Evolutionary conservation across 2,888 invertebrate genomes (phyloP).

Genomic region (Nomada lathburiana): DNA sequence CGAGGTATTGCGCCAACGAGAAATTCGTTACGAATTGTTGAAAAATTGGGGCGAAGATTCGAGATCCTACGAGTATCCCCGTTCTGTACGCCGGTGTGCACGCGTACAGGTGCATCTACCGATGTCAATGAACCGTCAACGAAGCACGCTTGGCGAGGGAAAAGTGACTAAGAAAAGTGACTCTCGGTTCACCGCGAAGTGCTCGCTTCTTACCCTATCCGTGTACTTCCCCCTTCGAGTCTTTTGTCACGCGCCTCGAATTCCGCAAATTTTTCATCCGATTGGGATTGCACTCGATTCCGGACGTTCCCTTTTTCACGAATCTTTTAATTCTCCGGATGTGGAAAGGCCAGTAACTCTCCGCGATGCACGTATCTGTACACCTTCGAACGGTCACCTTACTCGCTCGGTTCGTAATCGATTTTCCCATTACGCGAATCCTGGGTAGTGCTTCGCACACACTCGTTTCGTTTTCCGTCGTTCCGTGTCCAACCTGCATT

Average conservation of each 20-base stretch:
- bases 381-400: slow-evolving; percentile 70
- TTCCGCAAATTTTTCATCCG: too few species aligned
- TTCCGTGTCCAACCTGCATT: slow-evolving; percentile 74
- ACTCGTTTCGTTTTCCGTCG: slow-evolving; percentile 63
- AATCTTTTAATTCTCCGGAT: slow-evolving; percentile 26
- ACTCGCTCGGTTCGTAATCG: slow-evolving; percentile 73
- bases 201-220: slow-evolving; percentile 51
- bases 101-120: slow-evolving; percentile 50
- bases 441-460: slow-evolving; percentile 73
- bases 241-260: not conserved
- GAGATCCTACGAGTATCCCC: slow-evolving; percentile 63
- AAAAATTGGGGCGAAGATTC: slow-evolving; percentile 11
- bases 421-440: slow-evolving; percentile 80
- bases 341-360: slow-evolving; percentile 35
- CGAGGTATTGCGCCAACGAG: not conserved
- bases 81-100: slow-evolving; percentile 62
- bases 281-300: not conserved
- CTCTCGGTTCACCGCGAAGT: slow-evolving; percentile 60
- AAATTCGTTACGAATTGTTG: not conserved
- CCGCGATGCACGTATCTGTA: slow-evolving; percentile 51
- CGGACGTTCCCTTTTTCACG: not conserved
- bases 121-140: slow-evolving; percentile 80
- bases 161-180: slow-evolving; percentile 55
- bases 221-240: slow-evolving; percentile 35
- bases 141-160: slow-evolving; percentile 62